A percentile compares a stretch with the other conserved stretches of the same genome.
These are phyloP conservation scores for Chiloscyllium punctatum DNA, from an alignment of 2,797 vertebrate genomes.

Conservation along the genomic window DNA sequence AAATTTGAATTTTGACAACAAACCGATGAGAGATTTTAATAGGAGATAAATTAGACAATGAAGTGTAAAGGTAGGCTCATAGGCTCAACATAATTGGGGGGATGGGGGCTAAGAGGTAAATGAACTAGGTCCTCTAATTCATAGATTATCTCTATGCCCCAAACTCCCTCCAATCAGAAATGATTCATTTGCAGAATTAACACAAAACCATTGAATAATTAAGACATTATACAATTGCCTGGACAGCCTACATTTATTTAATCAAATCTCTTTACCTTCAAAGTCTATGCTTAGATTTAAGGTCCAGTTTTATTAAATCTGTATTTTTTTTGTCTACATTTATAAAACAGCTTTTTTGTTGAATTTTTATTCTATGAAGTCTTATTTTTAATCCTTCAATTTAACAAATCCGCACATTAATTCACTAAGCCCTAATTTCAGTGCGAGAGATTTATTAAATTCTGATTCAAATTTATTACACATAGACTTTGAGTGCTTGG, in stretches of 20 bases:
- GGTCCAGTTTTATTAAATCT: not conserved
- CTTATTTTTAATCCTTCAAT: conserved; percentile 20
- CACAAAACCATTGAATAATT: not conserved
- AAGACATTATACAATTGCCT: not conserved
- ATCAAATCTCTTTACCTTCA: not conserved
- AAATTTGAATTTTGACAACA: not conserved
- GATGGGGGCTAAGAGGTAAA: too few species aligned
- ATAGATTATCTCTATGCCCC: not conserved
- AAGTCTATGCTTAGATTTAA: not conserved
- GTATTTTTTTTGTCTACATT: not conserved
- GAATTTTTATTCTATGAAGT: not conserved
- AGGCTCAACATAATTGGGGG: not conserved
- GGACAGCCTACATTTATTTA: not conserved
- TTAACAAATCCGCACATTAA: not conserved
- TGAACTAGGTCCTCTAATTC: not conserved
- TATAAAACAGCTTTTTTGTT: not conserved
- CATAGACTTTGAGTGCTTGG: not conserved
- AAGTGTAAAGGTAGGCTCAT: not conserved
- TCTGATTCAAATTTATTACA: not conserved
- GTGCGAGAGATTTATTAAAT: conserved; percentile 20
- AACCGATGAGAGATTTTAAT: not conserved
- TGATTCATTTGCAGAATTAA: not conserved
- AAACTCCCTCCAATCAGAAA: not conserved
- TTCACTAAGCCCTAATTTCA: not conserved
- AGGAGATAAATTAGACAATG: not conserved